Conservation (phyloP, 2,888 invertebrate genomes). For the Agriopis leucophaearia region DNA sequence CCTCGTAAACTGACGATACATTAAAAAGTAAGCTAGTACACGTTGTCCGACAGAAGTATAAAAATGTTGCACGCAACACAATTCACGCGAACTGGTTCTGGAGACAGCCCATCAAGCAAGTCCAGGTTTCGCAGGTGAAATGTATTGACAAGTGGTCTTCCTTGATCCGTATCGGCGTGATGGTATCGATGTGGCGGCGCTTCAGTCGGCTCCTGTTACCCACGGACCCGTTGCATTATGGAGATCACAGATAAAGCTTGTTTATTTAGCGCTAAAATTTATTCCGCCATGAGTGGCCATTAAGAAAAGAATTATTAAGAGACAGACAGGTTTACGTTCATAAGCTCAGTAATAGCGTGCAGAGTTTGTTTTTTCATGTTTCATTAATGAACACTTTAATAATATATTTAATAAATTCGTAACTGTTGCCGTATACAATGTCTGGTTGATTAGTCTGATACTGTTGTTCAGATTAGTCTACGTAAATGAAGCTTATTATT, state of each 20-base stretch:
- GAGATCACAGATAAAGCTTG: slow-evolving; percentile 81
- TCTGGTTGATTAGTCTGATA: slow-evolving; percentile 9
- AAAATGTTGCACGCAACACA: slow-evolving; percentile 79
- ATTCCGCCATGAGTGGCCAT: slow-evolving; percentile 74
- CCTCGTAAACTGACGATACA: slow-evolving; percentile 65
- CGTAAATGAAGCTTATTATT: slow-evolving; percentile 74
- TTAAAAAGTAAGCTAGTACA: slow-evolving; percentile 75
- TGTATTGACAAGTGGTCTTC: slow-evolving; percentile 86
- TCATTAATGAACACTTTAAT: slow-evolving; percentile 70
- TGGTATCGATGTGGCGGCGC: slow-evolving; percentile 82
- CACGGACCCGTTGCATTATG: slow-evolving; percentile 79
- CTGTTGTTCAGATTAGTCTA: slow-evolving; percentile 22
- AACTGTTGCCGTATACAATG: slow-evolving; percentile 50
- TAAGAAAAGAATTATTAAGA: slow-evolving; percentile 77
- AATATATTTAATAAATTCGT: slow-evolving; percentile 67
- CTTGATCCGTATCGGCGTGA: slow-evolving; percentile 85
- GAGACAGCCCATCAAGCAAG: slow-evolving; percentile 77
- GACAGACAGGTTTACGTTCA: slow-evolving; percentile 74
- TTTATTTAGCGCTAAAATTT: slow-evolving; percentile 84
- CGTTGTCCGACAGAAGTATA: slow-evolving; percentile 76
- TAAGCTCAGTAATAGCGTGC: slow-evolving; percentile 70
- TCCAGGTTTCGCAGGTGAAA: slow-evolving; percentile 77
- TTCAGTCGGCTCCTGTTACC: slow-evolving; percentile 80
- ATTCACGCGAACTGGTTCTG: slow-evolving; percentile 81
- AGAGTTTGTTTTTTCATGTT: slow-evolving; percentile 69